phyloP scores from a whole-genome alignment of 2,888 invertebrate genomes.

The Hymenopus coronatus region DNA sequence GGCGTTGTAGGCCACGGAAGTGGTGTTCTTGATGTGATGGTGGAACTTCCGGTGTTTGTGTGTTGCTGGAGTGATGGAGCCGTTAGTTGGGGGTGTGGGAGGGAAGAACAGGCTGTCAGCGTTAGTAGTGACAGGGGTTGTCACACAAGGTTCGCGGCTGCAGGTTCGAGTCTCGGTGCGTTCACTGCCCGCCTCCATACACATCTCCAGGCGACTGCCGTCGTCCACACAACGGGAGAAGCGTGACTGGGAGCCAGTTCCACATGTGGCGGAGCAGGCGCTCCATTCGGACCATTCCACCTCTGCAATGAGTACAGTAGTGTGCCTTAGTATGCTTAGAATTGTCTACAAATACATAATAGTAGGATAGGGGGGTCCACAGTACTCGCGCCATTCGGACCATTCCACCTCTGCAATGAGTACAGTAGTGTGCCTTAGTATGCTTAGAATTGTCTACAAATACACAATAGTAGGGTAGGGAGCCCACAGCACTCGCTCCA shows the following conservation, averaged over 20 bases:
- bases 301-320: constrained; percentile 34
- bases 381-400: too few species aligned
- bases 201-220: constrained; percentile 37
- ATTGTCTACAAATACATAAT: too few species aligned
- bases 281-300: constrained; percentile 41
- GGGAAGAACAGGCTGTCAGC: neutral
- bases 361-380: too few species aligned
- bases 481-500: constrained; percentile 41
- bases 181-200: constrained; percentile 39
- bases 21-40: neutral
- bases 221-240: constrained; percentile 39
- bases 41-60: constrained; percentile 2
- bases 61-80: too few species aligned
- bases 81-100: neutral
- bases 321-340: too few species aligned
- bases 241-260: constrained; percentile 39
- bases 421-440: too few species aligned
- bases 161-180: constrained; percentile 40
- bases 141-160: constrained; percentile 35
- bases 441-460: too few species aligned
- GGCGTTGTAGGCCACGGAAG: neutral
- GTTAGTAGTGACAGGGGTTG: neutral
- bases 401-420: too few species aligned
- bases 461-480: too few species aligned
- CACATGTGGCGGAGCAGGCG: constrained; percentile 41